A percentile compares a stretch with the other conserved stretches of the same genome.
Evolutionary conservation across 1,140 invertebrate genomes (phyloP).

Genomic region (Drosophila arawakana): DNA sequence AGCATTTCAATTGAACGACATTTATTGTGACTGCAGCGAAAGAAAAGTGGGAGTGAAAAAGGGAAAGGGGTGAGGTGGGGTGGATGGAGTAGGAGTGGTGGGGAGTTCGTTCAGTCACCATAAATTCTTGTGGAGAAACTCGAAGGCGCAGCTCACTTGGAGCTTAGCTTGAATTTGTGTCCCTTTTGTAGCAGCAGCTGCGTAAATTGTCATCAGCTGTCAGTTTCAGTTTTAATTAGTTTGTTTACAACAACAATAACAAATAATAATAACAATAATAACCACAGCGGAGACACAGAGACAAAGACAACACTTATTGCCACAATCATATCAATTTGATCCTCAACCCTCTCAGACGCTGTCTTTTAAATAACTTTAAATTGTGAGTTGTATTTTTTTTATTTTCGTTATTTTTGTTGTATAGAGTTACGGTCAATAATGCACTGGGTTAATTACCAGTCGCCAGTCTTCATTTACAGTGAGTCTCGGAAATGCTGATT

Average conservation of each 20-base stretch:
- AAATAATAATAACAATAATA: slow-evolving; percentile 35
- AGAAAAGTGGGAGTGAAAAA: background rate
- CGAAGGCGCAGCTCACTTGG: slow-evolving; percentile 24
- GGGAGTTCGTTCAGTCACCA: slow-evolving; percentile 29
- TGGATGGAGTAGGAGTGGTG: background rate
- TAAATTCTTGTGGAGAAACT: slow-evolving; percentile 60
- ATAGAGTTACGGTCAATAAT: slow-evolving; percentile 64
- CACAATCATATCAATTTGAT: slow-evolving; percentile 78
- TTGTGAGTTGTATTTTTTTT: slow-evolving; percentile 39
- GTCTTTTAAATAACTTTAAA: slow-evolving; percentile 59
- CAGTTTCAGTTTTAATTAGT: slow-evolving; percentile 83
- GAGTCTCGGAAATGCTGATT: slow-evolving; percentile 39
- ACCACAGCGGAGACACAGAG: slow-evolving; percentile 20
- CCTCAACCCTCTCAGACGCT: slow-evolving; percentile 14
- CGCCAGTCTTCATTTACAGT: slow-evolving; percentile 58
- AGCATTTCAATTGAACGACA: slow-evolving; percentile 77
- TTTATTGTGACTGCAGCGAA: slow-evolving; percentile 32
- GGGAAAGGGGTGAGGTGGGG: background rate
- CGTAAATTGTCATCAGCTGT: slow-evolving; percentile 80
- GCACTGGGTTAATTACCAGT: slow-evolving; percentile 77
- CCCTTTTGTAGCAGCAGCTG: slow-evolving; percentile 50
- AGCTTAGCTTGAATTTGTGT: slow-evolving; percentile 45
- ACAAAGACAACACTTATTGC: slow-evolving; percentile 43
- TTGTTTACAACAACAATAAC: slow-evolving; percentile 70
- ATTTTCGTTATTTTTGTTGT: slow-evolving; percentile 37